Base-by-base conservation (phyloP, 2,888 invertebrate genomes). In the Ephialtes manifestator region DNA sequence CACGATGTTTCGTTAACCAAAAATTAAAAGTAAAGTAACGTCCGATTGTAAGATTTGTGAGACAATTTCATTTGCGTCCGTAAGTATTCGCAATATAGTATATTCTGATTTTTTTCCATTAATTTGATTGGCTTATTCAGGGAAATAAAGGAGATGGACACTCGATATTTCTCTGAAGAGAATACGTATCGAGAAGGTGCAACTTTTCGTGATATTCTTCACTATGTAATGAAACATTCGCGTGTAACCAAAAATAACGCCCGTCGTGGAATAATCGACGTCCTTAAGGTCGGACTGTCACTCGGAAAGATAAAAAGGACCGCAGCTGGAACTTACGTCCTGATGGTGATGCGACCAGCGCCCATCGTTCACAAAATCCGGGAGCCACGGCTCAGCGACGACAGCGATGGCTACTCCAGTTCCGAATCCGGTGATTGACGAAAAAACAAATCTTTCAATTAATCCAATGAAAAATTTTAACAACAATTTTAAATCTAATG, bases 181-280 rank as follows among this genome's bases (percentile, higher is more conserved):
- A 51, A 60, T 55, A 63, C 67, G 18, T 46, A 7, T 53, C 72
- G 46, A 43, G 88, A 90, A 39, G 93, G 93, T 15, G 93, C 91
- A n/a, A 89, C 86, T 20, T 89, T 93, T 78, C 85, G 89, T 18
- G 88, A 85, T 24, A 93, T 94, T 85, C 88, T 94, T n/a, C 87
- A 86, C 5, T 90, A 93, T 85, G 93, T 94, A n/a, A 72, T 91
- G 89, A 85, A 84, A 65, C 85, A 90, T 39, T 90, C 90, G 74
- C 87, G 89, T 31, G 85, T 91, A 67, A 89, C 90, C 10, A 88
- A 91, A 51, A 87, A 87, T 2, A 89, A 89, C 20, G 93, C 92
- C 4, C 86, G 90, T 15, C 88, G 87, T 43, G 82, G 87, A 75
- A 90, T 93, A n/a, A 84, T 88, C 77, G 88, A 92, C 85, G 91